These are phyloP conservation scores for Epicauta chinensis DNA, from an alignment of 1,140 invertebrate genomes.

Conservation along the genomic window DNA sequence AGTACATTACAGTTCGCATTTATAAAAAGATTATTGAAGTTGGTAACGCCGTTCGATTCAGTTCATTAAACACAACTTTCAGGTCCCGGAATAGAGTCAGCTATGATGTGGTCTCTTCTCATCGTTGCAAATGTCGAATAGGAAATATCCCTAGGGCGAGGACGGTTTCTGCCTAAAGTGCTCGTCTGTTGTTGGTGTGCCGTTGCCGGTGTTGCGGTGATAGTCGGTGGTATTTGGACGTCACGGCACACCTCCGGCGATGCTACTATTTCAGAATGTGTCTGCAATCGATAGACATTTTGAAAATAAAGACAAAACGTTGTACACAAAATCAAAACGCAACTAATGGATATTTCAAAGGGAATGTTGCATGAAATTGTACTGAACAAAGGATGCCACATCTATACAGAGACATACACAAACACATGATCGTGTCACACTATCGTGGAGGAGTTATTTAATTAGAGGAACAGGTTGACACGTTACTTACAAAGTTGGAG, in stretches of 20 bases:
- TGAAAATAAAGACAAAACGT: not conserved
- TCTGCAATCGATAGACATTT: constrained; percentile 8
- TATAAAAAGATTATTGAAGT: constrained; percentile 2
- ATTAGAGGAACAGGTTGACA: constrained; percentile 18
- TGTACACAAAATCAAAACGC: too few species aligned
- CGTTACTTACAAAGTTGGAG: constrained; percentile 35
- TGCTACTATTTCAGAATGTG: constrained; percentile 14
- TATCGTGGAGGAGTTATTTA: constrained; percentile 16
- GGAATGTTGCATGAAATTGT: not conserved
- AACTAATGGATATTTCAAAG: too few species aligned
- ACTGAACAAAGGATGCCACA: too few species aligned
- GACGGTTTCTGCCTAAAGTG: constrained; percentile 34
- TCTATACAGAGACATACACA: constrained; percentile 1
- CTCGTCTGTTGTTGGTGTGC: constrained; percentile 13
- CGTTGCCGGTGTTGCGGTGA: too few species aligned
- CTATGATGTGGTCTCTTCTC: constrained; percentile 56
- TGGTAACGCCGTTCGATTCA: constrained; percentile 8
- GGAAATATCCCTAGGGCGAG: constrained; percentile 33
- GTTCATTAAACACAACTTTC: constrained; percentile 64
- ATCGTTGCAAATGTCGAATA: constrained; percentile 39
- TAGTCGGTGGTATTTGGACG: too few species aligned
- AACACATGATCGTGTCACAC: constrained; percentile 6
- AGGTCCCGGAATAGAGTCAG: constrained; percentile 65
- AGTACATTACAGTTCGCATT: too few species aligned
- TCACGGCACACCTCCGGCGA: constrained; percentile 21